Evolutionary conservation across 2,797 vertebrate genomes (phyloP).

Genomic region (Naso thynnoides): DNA sequence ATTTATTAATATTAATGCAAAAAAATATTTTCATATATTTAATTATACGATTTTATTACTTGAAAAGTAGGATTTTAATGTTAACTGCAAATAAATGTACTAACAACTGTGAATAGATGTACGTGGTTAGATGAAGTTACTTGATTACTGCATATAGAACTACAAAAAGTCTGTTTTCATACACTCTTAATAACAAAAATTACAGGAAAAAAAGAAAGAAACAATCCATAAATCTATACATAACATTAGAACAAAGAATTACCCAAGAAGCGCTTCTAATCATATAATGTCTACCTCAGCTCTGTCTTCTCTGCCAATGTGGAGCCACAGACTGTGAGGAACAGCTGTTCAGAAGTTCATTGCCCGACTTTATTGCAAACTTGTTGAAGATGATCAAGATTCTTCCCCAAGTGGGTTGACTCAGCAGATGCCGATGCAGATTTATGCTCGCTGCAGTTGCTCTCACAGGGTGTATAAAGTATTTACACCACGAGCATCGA

Average conservation of each 20-base stretch:
- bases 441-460: slow-evolving; percentile 55
- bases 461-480: slow-evolving; percentile 17
- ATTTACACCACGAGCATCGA: slow-evolving; percentile 22
- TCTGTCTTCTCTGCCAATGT: slow-evolving; percentile 14
- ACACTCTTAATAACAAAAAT: not conserved
- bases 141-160: not conserved
- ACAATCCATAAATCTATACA: too few relatives aligned
- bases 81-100: not conserved
- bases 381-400: slow-evolving; percentile 63
- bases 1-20: not conserved
- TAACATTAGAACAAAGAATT: too few relatives aligned
- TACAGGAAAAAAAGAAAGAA: slow-evolving; percentile 1
- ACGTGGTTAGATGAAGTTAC: too few relatives aligned
- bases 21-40: not conserved
- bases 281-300: slow-evolving; percentile 19
- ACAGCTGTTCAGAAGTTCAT: slow-evolving; percentile 66
- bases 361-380: slow-evolving; percentile 55
- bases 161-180: not conserved
- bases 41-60: not conserved
- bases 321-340: slow-evolving; percentile 45
- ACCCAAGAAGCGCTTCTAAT: slow-evolving; percentile 27
- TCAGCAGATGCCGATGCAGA: slow-evolving; percentile 63
- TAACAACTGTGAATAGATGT: too few relatives aligned
- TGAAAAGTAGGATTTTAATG: not conserved
- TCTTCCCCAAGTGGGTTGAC: slow-evolving; percentile 37